Percentiles rank a stretch among this genome's conserved stretches.
These are phyloP conservation scores for Ctena decussata DNA, from an alignment of 2,888 invertebrate species.

Conservation along the genomic window DNA sequence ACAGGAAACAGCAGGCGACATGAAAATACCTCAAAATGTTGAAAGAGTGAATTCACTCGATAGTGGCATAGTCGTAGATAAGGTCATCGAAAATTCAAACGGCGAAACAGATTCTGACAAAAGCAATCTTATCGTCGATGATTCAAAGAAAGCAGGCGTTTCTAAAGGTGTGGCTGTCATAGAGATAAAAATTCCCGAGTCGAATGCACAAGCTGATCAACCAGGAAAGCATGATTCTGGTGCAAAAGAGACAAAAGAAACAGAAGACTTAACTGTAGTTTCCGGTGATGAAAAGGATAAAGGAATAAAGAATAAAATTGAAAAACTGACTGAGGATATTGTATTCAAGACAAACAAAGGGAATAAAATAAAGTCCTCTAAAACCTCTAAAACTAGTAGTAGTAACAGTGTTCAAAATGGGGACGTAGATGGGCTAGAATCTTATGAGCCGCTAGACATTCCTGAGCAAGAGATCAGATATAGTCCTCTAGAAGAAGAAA, in stretches of 20 bases:
- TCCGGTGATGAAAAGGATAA: not conserved
- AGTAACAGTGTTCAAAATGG: not conserved
- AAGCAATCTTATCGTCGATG: constrained; percentile 47
- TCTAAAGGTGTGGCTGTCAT: constrained; percentile 16
- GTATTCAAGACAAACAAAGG: not conserved
- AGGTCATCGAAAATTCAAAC: not conserved
- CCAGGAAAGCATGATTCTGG: not conserved
- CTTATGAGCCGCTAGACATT: not conserved
- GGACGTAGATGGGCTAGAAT: not conserved
- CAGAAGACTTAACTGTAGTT: not conserved
- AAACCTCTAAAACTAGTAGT: no score
- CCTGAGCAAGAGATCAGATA: not conserved
- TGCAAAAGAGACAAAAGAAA: not conserved
- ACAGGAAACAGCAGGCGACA: not conserved
- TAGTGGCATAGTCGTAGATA: constrained; percentile 63
- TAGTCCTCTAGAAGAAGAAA: constrained; percentile 7
- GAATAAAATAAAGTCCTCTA: not conserved
- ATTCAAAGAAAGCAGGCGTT: constrained; percentile 35
- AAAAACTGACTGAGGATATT: not conserved
- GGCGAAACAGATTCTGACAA: constrained; percentile 5
- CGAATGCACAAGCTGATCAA: not conserved
- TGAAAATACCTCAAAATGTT: not conserved
- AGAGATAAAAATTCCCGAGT: not conserved
- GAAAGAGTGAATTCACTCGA: constrained; percentile 52
- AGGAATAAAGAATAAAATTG: not conserved